Base-by-base conservation (phyloP, 2,113 vertebrate species). In the Onychorhynchus coronatus region DNA sequence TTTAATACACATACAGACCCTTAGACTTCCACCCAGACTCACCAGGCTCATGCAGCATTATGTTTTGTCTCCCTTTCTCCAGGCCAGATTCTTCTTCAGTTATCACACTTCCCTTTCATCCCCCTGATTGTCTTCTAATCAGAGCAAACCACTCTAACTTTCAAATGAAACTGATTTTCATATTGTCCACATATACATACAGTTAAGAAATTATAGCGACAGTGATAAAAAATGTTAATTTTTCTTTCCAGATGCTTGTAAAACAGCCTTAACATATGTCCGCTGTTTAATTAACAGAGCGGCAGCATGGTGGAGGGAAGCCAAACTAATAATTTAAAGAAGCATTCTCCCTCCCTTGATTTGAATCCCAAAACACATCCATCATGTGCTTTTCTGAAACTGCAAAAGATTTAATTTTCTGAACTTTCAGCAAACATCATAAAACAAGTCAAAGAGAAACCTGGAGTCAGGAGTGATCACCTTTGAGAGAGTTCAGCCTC, bases 231-330 rank as follows among this genome's bases (percentile, higher is more conserved):
- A 98, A 98, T 98, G 96, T 96, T 97, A 97, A 94, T 98, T 98
- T 98, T 97, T 98, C 97, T 97, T 98, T 97, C 97, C 97, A 98
- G 97, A 97, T 98, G 97, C 97, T 97, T 98, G 97, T 98, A 97
- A 97, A 98, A 96, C 96, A 97, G 95, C 89, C 93, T 94, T 97
- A 98, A 97, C 97, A 97, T 97, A 98, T 97, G 97, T 97, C 97
- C 89, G 59, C 95, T 95, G 97, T 97, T 98, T 98, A 98, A 98
- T 98, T 98, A 98, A 97, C 96, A 97, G 97, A 97, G 92, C 97
- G 11, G 97, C 97, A 97, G 96, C 94, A 89, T 42, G 95, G 94
- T 97, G 97, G 97, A 98, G 96, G 92, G 93, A 93, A 97, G 97
- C 97, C 97, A 98, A 97, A 91, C 94, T 97, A 97, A 98, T 98